Conservation (phyloP, 2,113 vertebrate species). For the human region GRCh38 chr5:94486001-94486500, state of each 20-base stretch:
- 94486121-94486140: conserved; percentile 19
- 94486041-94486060: neutral
- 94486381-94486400: neutral
- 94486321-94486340: neutral
- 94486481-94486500: neutral
- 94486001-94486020: neutral
- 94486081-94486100: neutral
- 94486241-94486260: neutral
- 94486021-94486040: neutral
- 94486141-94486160: neutral
- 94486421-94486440: neutral
- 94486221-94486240: neutral
- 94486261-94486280: neutral
- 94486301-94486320: neutral
- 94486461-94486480: neutral
- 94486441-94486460: neutral
- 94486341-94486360: neutral
- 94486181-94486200: neutral
- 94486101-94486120: neutral
- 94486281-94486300: neutral
- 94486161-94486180: conserved; percentile 15
- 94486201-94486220: neutral
- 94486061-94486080: neutral
- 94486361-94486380: neutral
- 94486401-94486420: neutral